Conservation (phyloP, 2,888 invertebrate genomes). For the Cryptophagus acutangulus region DNA sequence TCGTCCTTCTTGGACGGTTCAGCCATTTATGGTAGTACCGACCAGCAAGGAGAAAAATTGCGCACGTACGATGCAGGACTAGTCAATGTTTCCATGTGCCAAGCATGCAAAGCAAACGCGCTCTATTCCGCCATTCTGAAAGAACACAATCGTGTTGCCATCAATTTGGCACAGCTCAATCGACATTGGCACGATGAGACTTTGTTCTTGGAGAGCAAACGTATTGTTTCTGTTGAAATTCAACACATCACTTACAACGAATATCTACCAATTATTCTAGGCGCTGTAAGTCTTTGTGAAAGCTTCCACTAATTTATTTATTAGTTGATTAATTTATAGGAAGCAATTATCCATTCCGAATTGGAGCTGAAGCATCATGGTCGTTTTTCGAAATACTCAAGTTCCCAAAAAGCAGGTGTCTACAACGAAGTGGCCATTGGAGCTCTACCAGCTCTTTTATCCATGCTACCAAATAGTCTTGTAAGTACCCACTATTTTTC, state of each 20-base stretch:
- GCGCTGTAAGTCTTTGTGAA: slow-evolving; percentile 42
- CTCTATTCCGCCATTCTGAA: slow-evolving; percentile 66
- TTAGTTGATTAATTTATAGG: too few relatives aligned
- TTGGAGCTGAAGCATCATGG: slow-evolving; percentile 62
- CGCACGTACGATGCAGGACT: slow-evolving; percentile 68
- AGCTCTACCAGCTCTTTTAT: slow-evolving; percentile 66
- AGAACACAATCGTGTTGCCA: slow-evolving; percentile 77
- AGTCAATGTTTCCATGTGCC: slow-evolving; percentile 63
- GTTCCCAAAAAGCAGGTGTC: slow-evolving; percentile 71
- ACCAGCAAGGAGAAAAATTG: slow-evolving; percentile 63
- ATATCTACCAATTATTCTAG: slow-evolving; percentile 72
- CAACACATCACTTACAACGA: slow-evolving; percentile 83
- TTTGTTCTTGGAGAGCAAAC: slow-evolving; percentile 68
- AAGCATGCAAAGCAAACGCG: slow-evolving; percentile 63
- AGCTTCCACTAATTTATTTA: not conserved
- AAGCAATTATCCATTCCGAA: slow-evolving; percentile 59
- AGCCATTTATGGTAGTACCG: slow-evolving; percentile 73
- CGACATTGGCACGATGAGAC: slow-evolving; percentile 75
- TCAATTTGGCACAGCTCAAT: slow-evolving; percentile 64
- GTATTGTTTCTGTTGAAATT: slow-evolving; percentile 71
- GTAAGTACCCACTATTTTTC: slow-evolving; percentile 45
- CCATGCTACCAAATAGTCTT: slow-evolving; percentile 68
- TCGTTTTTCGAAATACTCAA: slow-evolving; percentile 76
- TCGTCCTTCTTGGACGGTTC: slow-evolving; percentile 81
- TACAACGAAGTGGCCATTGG: slow-evolving; percentile 74